Percentiles rank a stretch among this genome's conserved stretches.
These are phyloP conservation scores for Pristionchus maxplancki DNA, from an alignment of 2,888 invertebrate species.

Conservation along the genomic window DNA sequence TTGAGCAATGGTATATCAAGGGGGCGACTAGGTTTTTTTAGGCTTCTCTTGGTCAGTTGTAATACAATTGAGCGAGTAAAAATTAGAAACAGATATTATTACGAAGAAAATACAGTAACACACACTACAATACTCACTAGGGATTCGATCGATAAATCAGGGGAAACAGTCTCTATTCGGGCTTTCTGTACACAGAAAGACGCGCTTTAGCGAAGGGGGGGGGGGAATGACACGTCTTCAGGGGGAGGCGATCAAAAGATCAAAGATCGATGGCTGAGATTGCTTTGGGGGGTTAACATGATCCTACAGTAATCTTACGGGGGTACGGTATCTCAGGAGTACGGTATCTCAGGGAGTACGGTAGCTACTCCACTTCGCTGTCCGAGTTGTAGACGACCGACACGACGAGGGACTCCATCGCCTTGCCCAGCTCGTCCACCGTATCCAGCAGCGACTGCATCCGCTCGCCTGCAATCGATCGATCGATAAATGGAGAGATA, in stretches of 20 bases:
- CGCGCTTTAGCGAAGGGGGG: neutral
- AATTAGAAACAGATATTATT: neutral
- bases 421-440: constrained; percentile 85
- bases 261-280: constrained; percentile 26
- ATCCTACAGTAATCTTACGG: neutral
- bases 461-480: constrained; percentile 74
- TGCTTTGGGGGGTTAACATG: neutral
- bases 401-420: constrained; percentile 90
- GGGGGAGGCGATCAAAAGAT: neutral
- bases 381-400: constrained; percentile 89
- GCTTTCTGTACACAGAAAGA: constrained; percentile 3
- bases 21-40: neutral
- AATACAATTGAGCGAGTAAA: neutral
- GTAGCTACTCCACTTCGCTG: constrained; percentile 60
- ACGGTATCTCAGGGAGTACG: neutral
- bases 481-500: too few relatives aligned
- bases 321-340: neutral
- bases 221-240: constrained; percentile 7
- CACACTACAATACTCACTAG: neutral
- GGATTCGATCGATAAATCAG: constrained; percentile 9
- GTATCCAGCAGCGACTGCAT: constrained; percentile 77
- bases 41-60: neutral
- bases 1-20: constrained; percentile 11
- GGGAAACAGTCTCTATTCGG: neutral
- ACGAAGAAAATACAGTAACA: neutral